A percentile compares a stretch with the other conserved stretches of the same genome.
These are phyloP conservation scores for Arrhopalites spinosus DNA, from an alignment of 2,888 invertebrate genomes.

Conservation along the genomic window DNA sequence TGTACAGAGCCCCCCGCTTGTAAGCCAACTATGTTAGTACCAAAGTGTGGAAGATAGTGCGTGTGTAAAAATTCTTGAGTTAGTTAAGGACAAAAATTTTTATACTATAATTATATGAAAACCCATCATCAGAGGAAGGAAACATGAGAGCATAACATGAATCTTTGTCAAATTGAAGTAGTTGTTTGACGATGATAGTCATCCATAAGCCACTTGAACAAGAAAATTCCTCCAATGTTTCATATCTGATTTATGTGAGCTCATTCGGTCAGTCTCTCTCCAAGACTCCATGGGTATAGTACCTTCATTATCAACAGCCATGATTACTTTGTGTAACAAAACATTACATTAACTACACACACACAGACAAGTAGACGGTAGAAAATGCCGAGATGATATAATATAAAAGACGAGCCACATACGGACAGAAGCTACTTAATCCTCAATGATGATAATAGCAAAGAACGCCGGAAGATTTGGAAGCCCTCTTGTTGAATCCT, in stretches of 20 bases:
- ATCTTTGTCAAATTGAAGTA: not conserved
- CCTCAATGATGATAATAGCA: not conserved
- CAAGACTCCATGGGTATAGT: not conserved
- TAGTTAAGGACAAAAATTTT: too few relatives aligned
- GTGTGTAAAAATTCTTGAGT: too few relatives aligned
- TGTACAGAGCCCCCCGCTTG: not conserved
- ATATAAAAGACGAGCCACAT: too few relatives aligned
- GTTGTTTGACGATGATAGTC: not conserved
- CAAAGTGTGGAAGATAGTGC: too few relatives aligned
- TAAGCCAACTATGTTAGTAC: too few relatives aligned
- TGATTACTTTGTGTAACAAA: not conserved
- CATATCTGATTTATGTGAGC: not conserved
- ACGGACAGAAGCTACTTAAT: not conserved
- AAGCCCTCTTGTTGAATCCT: constrained; percentile 32
- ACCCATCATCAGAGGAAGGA: not conserved
- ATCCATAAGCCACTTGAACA: not conserved
- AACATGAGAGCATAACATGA: not conserved
- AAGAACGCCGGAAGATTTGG: constrained; percentile 31
- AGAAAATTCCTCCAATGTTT: not conserved
- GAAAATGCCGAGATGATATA: not conserved
- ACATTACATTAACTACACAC: not conserved
- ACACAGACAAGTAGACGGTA: not conserved
- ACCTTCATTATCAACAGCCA: constrained; percentile 1
- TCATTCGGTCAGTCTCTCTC: not conserved
- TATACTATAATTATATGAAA: not conserved